Base-by-base conservation (phyloP, 2,797 vertebrate genomes). In the Sebastes melanostomus region DNA sequence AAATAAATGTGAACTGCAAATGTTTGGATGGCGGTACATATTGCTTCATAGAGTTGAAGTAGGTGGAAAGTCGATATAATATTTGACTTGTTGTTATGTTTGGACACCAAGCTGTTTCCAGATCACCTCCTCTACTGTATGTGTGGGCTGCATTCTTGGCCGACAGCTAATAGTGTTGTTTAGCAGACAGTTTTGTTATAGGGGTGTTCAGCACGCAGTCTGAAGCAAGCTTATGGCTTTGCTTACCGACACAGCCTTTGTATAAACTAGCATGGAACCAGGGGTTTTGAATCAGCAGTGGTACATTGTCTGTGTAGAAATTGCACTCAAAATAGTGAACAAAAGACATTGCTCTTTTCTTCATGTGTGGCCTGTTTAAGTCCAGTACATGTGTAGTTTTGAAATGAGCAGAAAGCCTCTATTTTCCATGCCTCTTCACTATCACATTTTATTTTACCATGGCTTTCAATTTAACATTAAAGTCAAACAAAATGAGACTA, bases 391-490 rank as follows among this genome's bases (percentile, higher is more conserved):
- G 20, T 79, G 25, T 38, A 59, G 16, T 73, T 73, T 54, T 27
- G 12, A 20, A 66, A 66, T 66, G 36, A 32, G 1, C 16, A 55
- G 34, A 73, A 70, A 65, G 24, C 50, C 34, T 74, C 34, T 75
- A n/a, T 52, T 79, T 66, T 5, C 56, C 25, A 16, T 74, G 54
- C 61, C 32, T 83, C 46, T 65, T 70, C 16, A 25, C 67, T 54
- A 36, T 58, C 55, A 71, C 74, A 55, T 65, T 60, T 86, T 83
- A 54, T 79, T 67, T 77, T 50, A 63, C 81, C 70, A 50, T 60
- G 63, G 59, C 75, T 89, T 87, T 91, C 59, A 78, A 84, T 86
- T 84, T 77, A 75, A 77, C 54, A 81, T 83, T 82, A 80, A 86
- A 79, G 75, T 68, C 54, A 69, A 82, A 77, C 55, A 73, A 80